phyloP scores from a whole-genome alignment of 2,113 vertebrate species.

The Cyrtonyx montezumae region DNA sequence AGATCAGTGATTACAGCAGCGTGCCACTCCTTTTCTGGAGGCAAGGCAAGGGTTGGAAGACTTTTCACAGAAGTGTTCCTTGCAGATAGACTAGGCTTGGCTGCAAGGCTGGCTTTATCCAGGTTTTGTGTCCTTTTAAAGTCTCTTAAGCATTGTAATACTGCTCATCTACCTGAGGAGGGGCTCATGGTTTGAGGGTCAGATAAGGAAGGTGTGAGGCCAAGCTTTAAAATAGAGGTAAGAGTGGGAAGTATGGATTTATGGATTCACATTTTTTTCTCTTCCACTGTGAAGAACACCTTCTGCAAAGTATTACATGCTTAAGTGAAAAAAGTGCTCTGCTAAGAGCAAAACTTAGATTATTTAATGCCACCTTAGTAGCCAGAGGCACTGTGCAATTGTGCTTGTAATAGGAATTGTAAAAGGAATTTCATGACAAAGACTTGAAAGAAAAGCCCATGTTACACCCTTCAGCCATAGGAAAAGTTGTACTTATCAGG shows the following conservation, averaged over 20 bases:
- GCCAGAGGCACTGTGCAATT: background rate
- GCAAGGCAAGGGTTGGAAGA: background rate
- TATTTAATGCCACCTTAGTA: background rate
- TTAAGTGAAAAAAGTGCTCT: background rate
- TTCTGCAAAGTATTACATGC: background rate
- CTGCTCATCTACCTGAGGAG: background rate
- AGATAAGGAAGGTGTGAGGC: background rate
- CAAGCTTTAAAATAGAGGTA: background rate
- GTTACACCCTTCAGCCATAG: background rate
- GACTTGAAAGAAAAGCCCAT: background rate
- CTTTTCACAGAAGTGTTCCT: background rate
- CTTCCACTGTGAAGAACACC: background rate
- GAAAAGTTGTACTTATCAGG: background rate
- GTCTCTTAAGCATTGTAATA: background rate
- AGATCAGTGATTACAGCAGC: background rate
- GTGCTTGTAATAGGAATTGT: background rate
- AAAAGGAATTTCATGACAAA: background rate
- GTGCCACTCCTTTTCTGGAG: background rate
- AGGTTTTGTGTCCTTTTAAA: background rate
- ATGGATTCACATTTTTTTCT: background rate
- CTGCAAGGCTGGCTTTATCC: background rate
- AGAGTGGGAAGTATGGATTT: background rate
- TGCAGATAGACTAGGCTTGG: background rate
- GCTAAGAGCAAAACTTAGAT: background rate
- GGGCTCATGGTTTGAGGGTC: accelerated